A percentile compares a stretch with the other conserved stretches of the same genome.
phyloP scores from a whole-genome alignment of 2,113 vertebrate genomes.

The Pipra filicauda region DNA sequence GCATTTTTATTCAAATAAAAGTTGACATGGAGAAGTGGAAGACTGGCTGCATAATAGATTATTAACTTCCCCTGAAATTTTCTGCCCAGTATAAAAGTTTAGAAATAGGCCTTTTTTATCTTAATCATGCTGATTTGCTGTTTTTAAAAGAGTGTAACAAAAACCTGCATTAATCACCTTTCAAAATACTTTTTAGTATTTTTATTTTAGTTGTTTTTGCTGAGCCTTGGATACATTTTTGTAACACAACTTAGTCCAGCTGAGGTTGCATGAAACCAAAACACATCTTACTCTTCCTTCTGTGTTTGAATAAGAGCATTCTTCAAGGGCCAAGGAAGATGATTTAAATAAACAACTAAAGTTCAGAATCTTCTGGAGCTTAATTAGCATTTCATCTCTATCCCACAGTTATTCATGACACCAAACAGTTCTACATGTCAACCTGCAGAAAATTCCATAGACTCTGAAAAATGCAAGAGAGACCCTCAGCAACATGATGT shows the following conservation, averaged over 20 bases:
- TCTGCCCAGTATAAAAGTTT: neutral
- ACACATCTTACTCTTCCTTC: neutral
- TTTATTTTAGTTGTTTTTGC: neutral
- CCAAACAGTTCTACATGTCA: neutral
- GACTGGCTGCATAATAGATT: accelerated
- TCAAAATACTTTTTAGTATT: neutral
- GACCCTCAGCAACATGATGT: neutral
- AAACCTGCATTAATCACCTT: accelerated
- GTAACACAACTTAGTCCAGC: neutral
- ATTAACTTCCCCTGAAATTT: neutral
- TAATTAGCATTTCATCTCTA: neutral
- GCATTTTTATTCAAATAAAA: neutral
- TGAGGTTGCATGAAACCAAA: neutral
- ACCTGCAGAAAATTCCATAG: neutral
- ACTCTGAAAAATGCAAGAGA: neutral
- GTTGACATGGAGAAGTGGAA: neutral
- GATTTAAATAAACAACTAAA: neutral
- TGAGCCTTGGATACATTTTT: neutral
- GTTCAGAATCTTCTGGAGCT: neutral
- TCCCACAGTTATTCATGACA: neutral
- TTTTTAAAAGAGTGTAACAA: neutral
- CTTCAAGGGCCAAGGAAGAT: neutral
- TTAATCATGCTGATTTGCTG: neutral
- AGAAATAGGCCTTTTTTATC: neutral
- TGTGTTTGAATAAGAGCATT: neutral